These are phyloP conservation scores for Tryphoninae sp. DNA, from an alignment of 2,888 invertebrate genomes.

Conservation along the genomic window DNA sequence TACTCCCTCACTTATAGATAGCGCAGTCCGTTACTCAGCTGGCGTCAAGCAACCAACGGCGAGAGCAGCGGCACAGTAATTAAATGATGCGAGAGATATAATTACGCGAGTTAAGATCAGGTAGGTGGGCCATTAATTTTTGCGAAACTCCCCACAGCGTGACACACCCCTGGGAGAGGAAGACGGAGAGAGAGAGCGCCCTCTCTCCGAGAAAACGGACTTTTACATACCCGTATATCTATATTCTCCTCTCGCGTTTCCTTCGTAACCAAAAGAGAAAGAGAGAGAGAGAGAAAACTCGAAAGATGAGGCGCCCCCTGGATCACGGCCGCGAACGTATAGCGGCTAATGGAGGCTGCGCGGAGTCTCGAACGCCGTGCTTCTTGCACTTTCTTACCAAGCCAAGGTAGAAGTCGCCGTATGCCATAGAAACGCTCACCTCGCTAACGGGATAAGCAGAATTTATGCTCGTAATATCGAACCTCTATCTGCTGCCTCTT, in stretches of 20 bases:
- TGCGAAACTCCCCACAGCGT: constrained; percentile 50
- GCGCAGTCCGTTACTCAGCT: constrained; percentile 20
- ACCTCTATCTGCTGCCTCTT: neutral
- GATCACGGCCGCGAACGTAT: constrained; percentile 37
- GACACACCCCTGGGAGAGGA: constrained; percentile 36
- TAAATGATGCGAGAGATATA: constrained; percentile 73
- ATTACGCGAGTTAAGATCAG: constrained; percentile 69
- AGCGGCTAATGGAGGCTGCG: constrained; percentile 50
- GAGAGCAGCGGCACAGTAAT: constrained; percentile 65
- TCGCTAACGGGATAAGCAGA: constrained; percentile 41
- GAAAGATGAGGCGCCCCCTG: constrained; percentile 21
- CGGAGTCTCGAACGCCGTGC: neutral
- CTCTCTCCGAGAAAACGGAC: neutral
- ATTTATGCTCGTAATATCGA: constrained; percentile 50
- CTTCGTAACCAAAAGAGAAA: neutral
- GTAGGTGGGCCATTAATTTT: constrained; percentile 66
- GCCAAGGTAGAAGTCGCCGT: constrained; percentile 13
- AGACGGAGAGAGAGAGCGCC: neutral
- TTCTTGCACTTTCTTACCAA: constrained; percentile 47
- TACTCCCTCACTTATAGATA: neutral
- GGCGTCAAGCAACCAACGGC: constrained; percentile 23
- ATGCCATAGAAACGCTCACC: constrained; percentile 2
- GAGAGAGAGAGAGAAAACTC: neutral
- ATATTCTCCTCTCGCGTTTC: constrained; percentile 17
- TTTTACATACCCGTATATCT: neutral